Base-by-base conservation (phyloP, 1,140 invertebrate species). In the Gonatopus flavifemur region DNA sequence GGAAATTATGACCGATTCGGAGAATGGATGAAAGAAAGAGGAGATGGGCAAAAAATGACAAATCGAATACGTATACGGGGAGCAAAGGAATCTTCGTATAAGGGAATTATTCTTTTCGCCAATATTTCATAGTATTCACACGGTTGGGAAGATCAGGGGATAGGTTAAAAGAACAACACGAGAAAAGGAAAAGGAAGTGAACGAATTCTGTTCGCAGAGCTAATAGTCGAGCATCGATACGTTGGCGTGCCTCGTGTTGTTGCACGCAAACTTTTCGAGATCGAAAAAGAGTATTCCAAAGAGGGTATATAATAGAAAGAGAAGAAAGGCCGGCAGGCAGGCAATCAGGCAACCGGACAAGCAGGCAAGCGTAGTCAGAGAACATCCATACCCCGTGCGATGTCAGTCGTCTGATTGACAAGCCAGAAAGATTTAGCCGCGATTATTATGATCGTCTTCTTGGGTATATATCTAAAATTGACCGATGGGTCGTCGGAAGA, bases 381-480 rank as follows among this genome's bases (percentile, higher is more conserved):
- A n/a, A n/a, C n/a, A n/a, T n/a, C n/a, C n/a, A n/a, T n/a, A n/a
- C n/a, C n/a, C n/a, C n/a, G n/a, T n/a, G n/a, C n/a, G n/a, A n/a
- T 68, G 73, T 74, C 73, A 72, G 73, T 70, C 69, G 60, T 59
- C 67, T 76, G 74, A 76, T 76, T 76, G 74, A 76, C 74, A 76
- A 76, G 71, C 70, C n/a, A 69, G 72, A 76, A 72, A 76, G 74
- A 76, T 76, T 74, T 70, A 69, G 51, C 71, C 59, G 65, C 69
- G 72, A 76, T 76, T 76, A 76, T 76, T 76, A 75, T 76, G 74
- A 76, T 76, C 64, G 67, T 70, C 55, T 59, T 62, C 42, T 10
- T 15, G 3, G 15, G 15, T 10, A 18, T 18, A 15, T 40, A 46
- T 57, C 62, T 67, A 60, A 73, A 74, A 76, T 76, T 76, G 66